Conservation (phyloP, 2,797 vertebrate genomes). For the Xenopus petersii region DNA sequence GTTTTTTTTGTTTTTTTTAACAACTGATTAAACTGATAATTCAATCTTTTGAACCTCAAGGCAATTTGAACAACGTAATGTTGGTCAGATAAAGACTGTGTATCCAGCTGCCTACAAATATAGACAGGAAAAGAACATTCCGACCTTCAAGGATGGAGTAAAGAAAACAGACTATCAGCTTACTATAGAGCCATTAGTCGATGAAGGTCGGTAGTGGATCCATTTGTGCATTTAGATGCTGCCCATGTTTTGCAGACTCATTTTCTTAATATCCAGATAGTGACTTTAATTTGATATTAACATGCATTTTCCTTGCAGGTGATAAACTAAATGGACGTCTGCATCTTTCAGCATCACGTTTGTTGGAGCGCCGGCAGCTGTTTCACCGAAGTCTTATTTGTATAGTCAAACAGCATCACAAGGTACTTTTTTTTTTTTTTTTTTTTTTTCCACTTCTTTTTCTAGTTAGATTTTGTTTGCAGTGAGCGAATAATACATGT, state of each 20-base stretch:
- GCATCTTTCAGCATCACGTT: slow-evolving; percentile 67
- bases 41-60: slow-evolving; percentile 55
- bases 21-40: no score
- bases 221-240: not conserved
- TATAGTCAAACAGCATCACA: slow-evolving; percentile 81
- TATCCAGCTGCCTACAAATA: slow-evolving; percentile 78
- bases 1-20: no score
- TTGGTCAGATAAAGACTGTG: slow-evolving; percentile 85
- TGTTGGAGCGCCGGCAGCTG: slow-evolving; percentile 75
- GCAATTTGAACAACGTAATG: slow-evolving; percentile 82
- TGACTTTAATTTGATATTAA: no score
- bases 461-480: no score
- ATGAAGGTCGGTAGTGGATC: slow-evolving; percentile 61
- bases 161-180: slow-evolving; percentile 81
- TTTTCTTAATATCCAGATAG: not conserved
- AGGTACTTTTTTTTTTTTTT: slow-evolving; percentile 58
- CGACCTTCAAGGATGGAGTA: slow-evolving; percentile 61
- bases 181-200: slow-evolving; percentile 79
- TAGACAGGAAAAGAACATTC: slow-evolving; percentile 82
- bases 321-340: slow-evolving; percentile 48
- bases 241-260: not conserved
- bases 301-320: not conserved
- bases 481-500: no score
- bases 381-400: slow-evolving; percentile 78
- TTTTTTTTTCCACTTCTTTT: no score